Evolutionary conservation across 1,140 invertebrate species (phyloP), one percentile per base, ranked within the genome.

Genomic region (Drosophila insularis): DNA sequence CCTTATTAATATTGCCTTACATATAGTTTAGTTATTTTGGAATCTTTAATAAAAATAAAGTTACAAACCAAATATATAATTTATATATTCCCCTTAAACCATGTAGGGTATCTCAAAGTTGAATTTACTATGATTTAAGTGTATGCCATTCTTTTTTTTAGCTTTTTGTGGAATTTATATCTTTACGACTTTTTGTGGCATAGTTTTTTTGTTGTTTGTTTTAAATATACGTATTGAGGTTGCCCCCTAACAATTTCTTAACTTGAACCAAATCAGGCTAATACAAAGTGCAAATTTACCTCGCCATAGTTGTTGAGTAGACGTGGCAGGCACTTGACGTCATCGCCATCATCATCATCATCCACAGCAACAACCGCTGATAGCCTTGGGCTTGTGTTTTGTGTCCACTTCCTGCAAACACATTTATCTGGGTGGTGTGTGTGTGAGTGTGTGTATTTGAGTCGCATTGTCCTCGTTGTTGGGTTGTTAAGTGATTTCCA

Each of bases 401-500:
- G 56, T 73, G 62, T 68, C 50, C 63, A 81, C 69, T 68, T 79
- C 63, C 71, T 37, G 68, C 74, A 55, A n/a, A 19, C 32, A n/a
- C 55, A 23, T 39, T 46, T 10, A 23, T 31, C 43, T 50, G 19
- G 10, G 19, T 50, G 43, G 8, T 50, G 43, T 76, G 74, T 69
- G 14, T 53, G n/a, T 21, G 27, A 31, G 39, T 43, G 14, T 46
- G 40, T 17, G 5, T 19, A 2, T 50, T 19, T 27, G 32, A 40
- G 31, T 65, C 11, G 50, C 74, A 74, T 35, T 53, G 67, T 65
- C 73, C 67, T 56, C 43, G 23, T 63, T 39, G 63, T 53, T 75
- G 17, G n/a, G 43, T 50, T 60, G 66, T 63, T 78, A 89, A 87
- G 79, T 87, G 82, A 89, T 87, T 87, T 89, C 68, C 84, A 87